Evolutionary conservation across 64 coral and sea anemone genomes (phyloP), one percentile per base, ranked within the genome.

Genomic region (Trachythela sp.): DNA sequence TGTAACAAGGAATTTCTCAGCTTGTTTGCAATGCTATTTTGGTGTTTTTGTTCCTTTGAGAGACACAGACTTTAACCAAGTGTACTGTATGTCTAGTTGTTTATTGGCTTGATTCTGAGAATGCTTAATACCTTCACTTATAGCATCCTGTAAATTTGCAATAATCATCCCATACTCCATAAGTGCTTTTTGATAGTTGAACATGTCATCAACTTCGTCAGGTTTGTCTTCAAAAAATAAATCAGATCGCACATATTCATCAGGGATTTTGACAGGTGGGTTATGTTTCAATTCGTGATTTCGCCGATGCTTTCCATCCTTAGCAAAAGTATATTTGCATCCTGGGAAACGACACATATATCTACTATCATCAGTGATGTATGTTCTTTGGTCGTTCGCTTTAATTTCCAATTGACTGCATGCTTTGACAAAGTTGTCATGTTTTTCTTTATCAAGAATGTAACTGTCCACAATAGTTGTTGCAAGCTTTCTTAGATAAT

Each of bases 81-180:
- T n/a, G n/a, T n/a, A n/a, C n/a, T n/a, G n/a, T n/a, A n/a, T n/a
- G n/a, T n/a, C n/a, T n/a, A n/a, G n/a, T n/a, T n/a, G n/a, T n/a
- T n/a, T n/a, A n/a, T n/a, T n/a, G n/a, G n/a, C n/a, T n/a, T n/a
- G n/a, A n/a, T n/a, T n/a, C n/a, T n/a, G n/a, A n/a, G n/a, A n/a
- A n/a, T n/a, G n/a, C n/a, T n/a, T n/a, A 49, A 14, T 77, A 32
- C 88, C 88, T 83, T 94, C 92, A 45, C 60, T 87, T 45, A 94
- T 94, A 36, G 88, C 88, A 94, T 90, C 92, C 42, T 87, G 83
- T 64, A 94, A 90, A 84, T 94, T 94, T 72, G 77, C 51, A 84
- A 94, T 83, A 52, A 94, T 26, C 92, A 94, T 94, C 38, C 50
- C 92, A 94, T 94, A 94, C 45, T 94, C 88, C 42, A 90, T 71